Conservation (phyloP, 2,888 invertebrate species). For the Synergus gifuensis region DNA sequence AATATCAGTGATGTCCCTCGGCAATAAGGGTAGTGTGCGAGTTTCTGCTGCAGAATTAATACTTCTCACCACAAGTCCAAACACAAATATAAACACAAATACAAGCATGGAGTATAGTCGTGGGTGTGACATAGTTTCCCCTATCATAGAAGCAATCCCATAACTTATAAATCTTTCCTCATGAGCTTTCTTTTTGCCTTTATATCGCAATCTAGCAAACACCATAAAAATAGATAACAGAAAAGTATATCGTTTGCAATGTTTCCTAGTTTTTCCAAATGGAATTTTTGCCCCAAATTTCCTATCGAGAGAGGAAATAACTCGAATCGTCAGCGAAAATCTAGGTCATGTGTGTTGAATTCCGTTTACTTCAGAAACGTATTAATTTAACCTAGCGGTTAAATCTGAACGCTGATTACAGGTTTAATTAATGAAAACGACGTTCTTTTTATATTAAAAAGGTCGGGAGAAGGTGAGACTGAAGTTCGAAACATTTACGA, state of each 20-base stretch:
- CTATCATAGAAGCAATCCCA: constrained; percentile 31
- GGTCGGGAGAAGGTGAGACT: too few species aligned
- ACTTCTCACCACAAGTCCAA: constrained; percentile 22
- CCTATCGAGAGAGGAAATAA: not conserved
- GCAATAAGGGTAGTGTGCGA: constrained; percentile 41
- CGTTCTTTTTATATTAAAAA: too few species aligned
- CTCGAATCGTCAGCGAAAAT: not conserved
- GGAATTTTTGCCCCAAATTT: not conserved
- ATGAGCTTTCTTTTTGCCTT: constrained; percentile 5
- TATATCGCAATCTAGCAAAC: constrained; percentile 1
- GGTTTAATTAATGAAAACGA: too few species aligned
- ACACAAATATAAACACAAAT: not conserved
- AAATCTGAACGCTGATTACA: too few species aligned
- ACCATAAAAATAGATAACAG: not conserved
- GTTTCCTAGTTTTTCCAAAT: not conserved
- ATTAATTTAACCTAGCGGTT: not conserved
- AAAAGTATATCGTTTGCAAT: not conserved
- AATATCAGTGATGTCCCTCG: constrained; percentile 40
- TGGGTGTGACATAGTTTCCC: constrained; percentile 36
- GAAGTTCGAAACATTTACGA: too few species aligned
- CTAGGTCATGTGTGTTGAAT: not conserved
- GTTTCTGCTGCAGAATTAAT: constrained; percentile 29
- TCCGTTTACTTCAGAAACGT: not conserved
- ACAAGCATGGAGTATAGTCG: not conserved
- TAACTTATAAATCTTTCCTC: constrained; percentile 32